phyloP scores from a whole-genome alignment of 1,140 invertebrate genomes.

The Solenopsis fugax region DNA sequence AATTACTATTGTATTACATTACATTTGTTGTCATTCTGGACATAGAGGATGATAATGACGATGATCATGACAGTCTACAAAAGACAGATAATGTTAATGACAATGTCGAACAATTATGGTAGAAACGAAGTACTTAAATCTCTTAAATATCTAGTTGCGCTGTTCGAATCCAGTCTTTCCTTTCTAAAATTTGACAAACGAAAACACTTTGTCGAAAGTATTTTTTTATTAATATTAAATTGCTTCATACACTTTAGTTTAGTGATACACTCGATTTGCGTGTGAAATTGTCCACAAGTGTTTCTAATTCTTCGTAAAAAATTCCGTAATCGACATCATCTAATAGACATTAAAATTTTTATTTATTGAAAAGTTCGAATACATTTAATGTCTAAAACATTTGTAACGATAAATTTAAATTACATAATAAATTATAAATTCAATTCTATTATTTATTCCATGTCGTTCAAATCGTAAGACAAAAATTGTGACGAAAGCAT shows the following conservation, averaged over 20 bases:
- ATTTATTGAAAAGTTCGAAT: neutral
- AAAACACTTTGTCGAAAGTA: neutral
- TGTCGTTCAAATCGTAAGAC: neutral
- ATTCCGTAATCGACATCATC: neutral
- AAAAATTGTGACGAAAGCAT: conserved; percentile 17
- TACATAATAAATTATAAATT: conserved; percentile 4
- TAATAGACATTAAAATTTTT: neutral
- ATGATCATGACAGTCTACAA: conserved; percentile 46
- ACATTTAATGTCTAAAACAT: conserved; percentile 1
- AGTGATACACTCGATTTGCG: neutral
- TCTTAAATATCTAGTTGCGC: conserved; percentile 22
- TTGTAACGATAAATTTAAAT: conserved; percentile 10
- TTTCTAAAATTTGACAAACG: neutral
- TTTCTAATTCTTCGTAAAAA: neutral
- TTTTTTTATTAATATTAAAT: conserved; percentile 29
- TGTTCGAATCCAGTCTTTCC: conserved; percentile 17
- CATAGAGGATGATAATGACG: conserved; percentile 60
- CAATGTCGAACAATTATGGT: conserved; percentile 36
- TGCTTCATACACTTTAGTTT: conserved; percentile 8
- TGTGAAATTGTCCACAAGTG: neutral
- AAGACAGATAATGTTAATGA: conserved; percentile 26
- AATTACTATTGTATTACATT: conserved; percentile 64
- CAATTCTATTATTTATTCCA: conserved; percentile 1
- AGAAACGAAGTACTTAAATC: conserved; percentile 34
- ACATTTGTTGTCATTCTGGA: conserved; percentile 51